These are phyloP conservation scores for Leuciscus waleckii DNA, from an alignment of 2,797 vertebrate genomes.

Conservation along the genomic window DNA sequence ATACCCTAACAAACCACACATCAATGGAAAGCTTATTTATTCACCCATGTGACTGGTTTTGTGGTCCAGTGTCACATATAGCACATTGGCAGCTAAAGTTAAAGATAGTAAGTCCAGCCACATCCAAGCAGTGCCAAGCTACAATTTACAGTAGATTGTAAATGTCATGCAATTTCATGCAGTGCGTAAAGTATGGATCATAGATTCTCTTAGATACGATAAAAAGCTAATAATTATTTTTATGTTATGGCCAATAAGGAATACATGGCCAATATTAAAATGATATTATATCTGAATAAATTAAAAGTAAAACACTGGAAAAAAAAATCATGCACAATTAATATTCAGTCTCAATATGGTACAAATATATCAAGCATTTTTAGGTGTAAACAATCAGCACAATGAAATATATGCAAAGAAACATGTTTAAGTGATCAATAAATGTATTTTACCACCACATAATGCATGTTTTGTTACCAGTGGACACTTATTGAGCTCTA, in stretches of 20 bases:
- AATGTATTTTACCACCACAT: neutral
- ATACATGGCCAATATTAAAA: neutral
- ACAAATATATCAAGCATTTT: neutral
- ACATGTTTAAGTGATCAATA: constrained; percentile 23
- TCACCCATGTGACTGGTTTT: too few species aligned
- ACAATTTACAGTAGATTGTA: neutral
- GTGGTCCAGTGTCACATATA: neutral
- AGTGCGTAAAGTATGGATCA: neutral
- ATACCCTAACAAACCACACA: too few species aligned
- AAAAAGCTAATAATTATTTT: neutral
- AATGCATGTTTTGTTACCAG: constrained; percentile 24
- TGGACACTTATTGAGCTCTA: neutral
- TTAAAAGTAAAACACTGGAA: neutral
- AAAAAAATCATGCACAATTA: neutral
- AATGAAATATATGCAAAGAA: constrained; percentile 1
- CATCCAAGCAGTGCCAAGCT: constrained; percentile 7
- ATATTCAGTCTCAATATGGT: neutral
- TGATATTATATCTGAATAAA: neutral
- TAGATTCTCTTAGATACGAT: neutral
- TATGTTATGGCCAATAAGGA: neutral
- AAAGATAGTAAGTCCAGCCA: constrained; percentile 39
- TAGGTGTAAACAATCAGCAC: constrained; percentile 6
- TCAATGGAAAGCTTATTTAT: too few species aligned
- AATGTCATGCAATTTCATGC: neutral
- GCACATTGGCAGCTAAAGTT: constrained; percentile 25